phyloP scores from a whole-genome alignment of 1,140 invertebrate genomes.

The Pseudachorutes palmiensis region DNA sequence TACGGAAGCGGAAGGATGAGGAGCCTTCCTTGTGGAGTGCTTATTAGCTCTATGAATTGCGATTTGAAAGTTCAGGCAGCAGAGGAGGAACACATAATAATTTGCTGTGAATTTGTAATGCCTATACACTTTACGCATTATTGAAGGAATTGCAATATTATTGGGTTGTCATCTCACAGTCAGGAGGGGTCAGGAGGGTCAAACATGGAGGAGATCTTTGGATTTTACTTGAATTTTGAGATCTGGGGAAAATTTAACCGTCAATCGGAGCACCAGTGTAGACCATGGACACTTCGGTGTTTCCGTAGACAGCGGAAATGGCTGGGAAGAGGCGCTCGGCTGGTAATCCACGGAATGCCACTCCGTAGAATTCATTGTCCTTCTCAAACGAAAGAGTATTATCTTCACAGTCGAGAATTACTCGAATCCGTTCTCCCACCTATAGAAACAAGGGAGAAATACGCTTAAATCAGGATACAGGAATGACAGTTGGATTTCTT shows the following conservation, averaged over 20 bases:
- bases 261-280: conserved; percentile 85
- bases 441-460: conserved; percentile 45
- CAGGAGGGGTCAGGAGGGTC: not conserved
- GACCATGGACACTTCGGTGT: conserved; percentile 99
- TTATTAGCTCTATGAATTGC: no score
- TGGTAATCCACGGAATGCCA: conserved; percentile 93
- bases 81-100: no score
- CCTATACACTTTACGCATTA: no score
- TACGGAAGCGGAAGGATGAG: no score
- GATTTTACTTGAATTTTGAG: not conserved
- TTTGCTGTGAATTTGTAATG: no score
- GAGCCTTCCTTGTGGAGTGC: no score
- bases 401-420: conserved; percentile 95
- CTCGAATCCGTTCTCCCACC: conserved; percentile 92
- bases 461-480: no score
- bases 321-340: conserved; percentile 82
- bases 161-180: no score
- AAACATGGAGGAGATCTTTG: not conserved
- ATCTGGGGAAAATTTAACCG: conserved; percentile 62
- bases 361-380: conserved; percentile 96
- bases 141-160: no score
- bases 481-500: no score
- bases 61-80: no score
- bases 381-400: conserved; percentile 96
- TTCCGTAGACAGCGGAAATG: conserved; percentile 95